phyloP scores from a whole-genome alignment of 2,113 vertebrate genomes.

The Cephalopholis sonnerati region DNA sequence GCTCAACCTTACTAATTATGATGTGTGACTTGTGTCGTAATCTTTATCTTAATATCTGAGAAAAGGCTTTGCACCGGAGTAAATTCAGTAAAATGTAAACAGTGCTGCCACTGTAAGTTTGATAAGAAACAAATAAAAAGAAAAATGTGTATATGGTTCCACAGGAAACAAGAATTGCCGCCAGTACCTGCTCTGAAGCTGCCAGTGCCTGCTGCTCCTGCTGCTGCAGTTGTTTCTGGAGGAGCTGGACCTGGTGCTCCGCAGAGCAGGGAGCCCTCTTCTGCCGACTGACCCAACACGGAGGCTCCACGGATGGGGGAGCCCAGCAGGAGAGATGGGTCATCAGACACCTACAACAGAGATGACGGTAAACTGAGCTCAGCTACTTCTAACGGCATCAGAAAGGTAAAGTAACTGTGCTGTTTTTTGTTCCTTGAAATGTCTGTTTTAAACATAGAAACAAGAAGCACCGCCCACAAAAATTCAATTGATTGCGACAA shows the following conservation, averaged over 20 bases:
- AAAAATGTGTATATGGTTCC: background rate
- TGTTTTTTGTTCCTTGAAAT: background rate
- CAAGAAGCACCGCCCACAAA: background rate
- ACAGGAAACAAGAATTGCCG: no score
- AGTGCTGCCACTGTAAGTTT: background rate
- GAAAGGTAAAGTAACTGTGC: background rate
- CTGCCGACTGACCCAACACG: constrained; percentile 70
- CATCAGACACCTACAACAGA: constrained; percentile 78
- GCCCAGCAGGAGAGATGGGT: constrained; percentile 80
- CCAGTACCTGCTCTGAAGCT: constrained; percentile 91
- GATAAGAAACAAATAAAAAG: background rate
- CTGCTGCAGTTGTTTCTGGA: constrained; percentile 95
- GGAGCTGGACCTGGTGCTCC: constrained; percentile 93
- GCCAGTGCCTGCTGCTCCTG: constrained; percentile 94
- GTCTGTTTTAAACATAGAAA: background rate
- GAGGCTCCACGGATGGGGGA: constrained; percentile 86
- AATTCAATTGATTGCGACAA: background rate
- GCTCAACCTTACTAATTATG: no score
- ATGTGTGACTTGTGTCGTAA: background rate
- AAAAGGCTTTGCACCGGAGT: background rate
- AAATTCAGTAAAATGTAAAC: background rate
- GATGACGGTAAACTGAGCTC: constrained; percentile 4
- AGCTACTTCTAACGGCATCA: background rate
- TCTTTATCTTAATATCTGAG: background rate
- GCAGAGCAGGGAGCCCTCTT: constrained; percentile 86